These are phyloP conservation scores for Oxygymnocypris stewartii DNA, from an alignment of 2,113 vertebrate species.

Conservation along the genomic window DNA sequence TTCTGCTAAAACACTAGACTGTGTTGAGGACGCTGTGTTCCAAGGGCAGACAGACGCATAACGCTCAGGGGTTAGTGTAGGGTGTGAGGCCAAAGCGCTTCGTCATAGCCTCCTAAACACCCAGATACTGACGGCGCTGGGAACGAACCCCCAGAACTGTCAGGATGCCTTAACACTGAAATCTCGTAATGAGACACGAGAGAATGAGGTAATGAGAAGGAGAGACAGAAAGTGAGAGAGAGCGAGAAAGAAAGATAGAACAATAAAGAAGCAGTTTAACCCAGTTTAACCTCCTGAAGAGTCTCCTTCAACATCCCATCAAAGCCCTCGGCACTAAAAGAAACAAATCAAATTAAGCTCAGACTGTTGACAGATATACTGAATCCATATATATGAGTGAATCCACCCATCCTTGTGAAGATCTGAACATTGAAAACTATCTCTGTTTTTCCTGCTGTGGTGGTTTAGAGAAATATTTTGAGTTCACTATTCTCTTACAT, in stretches of 20 bases:
- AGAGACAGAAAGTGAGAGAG: slow-evolving; percentile 28
- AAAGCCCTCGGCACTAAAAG: slow-evolving; percentile 15
- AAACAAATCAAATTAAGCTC: slow-evolving; percentile 26
- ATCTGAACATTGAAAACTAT: neutral
- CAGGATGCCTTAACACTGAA: slow-evolving; percentile 50
- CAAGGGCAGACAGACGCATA: slow-evolving; percentile 36
- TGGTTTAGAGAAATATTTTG: neutral
- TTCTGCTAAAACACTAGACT: neutral
- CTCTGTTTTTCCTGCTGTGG: neutral
- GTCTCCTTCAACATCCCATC: slow-evolving; percentile 26
- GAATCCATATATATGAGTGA: neutral
- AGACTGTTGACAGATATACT: neutral
- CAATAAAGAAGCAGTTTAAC: slow-evolving; percentile 21
- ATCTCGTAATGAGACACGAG: slow-evolving; percentile 50
- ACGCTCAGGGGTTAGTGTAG: slow-evolving; percentile 2
- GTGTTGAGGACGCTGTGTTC: neutral
- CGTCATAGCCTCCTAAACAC: slow-evolving; percentile 28
- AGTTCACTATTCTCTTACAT: neutral
- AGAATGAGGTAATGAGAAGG: slow-evolving; percentile 33
- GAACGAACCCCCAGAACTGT: slow-evolving; percentile 47
- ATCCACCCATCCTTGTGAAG: neutral
- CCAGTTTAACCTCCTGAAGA: slow-evolving; percentile 42
- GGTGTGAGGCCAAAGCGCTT: slow-evolving; percentile 29
- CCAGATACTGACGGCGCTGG: slow-evolving; percentile 14
- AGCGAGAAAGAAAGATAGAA: slow-evolving; percentile 23